Evolutionary conservation across 2,113 vertebrate genomes (phyloP).

Genomic region (Gambusia holbrooki): DNA sequence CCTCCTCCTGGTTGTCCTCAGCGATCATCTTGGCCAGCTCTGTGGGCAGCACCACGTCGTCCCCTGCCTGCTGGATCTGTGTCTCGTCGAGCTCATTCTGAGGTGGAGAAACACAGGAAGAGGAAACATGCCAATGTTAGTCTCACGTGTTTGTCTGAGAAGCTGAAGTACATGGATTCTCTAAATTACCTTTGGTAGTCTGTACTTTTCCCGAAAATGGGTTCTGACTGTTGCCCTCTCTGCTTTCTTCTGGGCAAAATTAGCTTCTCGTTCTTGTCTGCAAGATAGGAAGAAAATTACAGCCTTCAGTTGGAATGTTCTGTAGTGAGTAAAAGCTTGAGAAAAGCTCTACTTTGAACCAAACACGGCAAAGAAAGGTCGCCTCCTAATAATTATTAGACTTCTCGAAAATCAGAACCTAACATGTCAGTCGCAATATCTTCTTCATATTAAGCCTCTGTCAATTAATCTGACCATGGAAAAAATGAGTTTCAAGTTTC

Average conservation of each 20-base stretch:
- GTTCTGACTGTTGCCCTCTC: constrained; percentile 92
- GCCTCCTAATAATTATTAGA: neutral
- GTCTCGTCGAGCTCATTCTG: constrained; percentile 92
- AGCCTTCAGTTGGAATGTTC: neutral
- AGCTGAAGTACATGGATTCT: neutral
- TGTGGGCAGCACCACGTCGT: constrained; percentile 90
- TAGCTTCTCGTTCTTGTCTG: constrained; percentile 93
- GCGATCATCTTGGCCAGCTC: constrained; percentile 98
- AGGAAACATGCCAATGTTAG: neutral
- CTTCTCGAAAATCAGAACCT: neutral
- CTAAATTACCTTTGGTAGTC: constrained; percentile 89
- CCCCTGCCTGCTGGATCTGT: constrained; percentile 93
- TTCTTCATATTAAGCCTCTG: no score
- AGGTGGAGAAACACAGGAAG: constrained; percentile 16
- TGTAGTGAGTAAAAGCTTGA: neutral
- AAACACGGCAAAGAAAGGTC: neutral
- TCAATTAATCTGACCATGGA: no score
- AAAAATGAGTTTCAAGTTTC: no score
- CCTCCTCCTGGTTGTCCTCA: constrained; percentile 93
- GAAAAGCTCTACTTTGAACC: neutral
- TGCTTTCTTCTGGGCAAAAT: constrained; percentile 93
- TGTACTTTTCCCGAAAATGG: constrained; percentile 96
- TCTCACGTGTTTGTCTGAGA: neutral
- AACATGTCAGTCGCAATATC: neutral
- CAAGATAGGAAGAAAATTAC: constrained; percentile 7